Evolutionary conservation across 2,888 invertebrate genomes (phyloP), one percentile per base, ranked within the genome.

Genomic region (Hypomecis punctinalis): DNA sequence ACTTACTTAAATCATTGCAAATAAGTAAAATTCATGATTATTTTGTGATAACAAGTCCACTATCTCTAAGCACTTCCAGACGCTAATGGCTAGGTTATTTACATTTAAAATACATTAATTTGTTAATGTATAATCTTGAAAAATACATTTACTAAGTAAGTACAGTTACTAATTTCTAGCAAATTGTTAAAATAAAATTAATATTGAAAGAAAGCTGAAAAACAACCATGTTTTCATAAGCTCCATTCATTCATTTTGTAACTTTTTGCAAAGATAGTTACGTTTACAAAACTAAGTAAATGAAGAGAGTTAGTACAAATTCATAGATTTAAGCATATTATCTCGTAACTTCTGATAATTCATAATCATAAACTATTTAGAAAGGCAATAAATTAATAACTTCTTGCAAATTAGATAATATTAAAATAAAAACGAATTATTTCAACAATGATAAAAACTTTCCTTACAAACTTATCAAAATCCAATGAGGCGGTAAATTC

Each of bases 221-320:
- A 91, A 92, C 91, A 92, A 92, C 91, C 91, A 92, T 92, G 87
- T 91, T 91, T 91, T 90, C 85, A 83, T 88, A 76, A 74, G 80
- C 79, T 83, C 82, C 82, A 86, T 86, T 83, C 85, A 85, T 80
- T 68, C 63, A 54, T 60, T 43, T 49, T 61, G 51, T 58, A 35
- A 46, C 39, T 47, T 23, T 52, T 52, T 40, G 40, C 52, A 52
- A 52, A 42, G 52, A 46, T n/a, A 39, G 47, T 7, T 52, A 48
- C 8, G n/a, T 23, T 23, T 23, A 23, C 23, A 23, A 23, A 23
- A 23, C 23, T 3, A 23, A 23, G 23, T 23, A 23, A 23, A 23
- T 23, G 23, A 23, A 23, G 23, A 23, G 23, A 23, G 23, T 23
- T 23, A 2, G 23, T 23, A 43, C 39, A 1, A 8, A 39, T 3